Evolutionary conservation across 37 sponge, comb jelly and placozoan species (phyloP).

Genomic region (Axinella damicornis): DNA sequence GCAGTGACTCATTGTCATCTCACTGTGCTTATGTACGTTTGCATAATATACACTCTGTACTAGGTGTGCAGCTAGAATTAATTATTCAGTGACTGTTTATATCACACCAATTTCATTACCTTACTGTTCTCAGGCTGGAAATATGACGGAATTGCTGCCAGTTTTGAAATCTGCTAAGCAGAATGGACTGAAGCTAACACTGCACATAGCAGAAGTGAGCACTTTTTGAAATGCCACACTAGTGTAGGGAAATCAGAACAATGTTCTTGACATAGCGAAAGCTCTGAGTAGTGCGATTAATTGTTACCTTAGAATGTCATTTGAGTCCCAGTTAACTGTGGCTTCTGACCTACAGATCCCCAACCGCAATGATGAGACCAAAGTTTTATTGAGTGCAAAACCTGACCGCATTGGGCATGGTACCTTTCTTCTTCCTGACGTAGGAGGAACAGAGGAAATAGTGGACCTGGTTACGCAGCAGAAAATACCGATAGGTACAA

Average conservation of each 20-base stretch:
- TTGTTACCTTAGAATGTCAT: background rate
- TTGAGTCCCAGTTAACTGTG: background rate
- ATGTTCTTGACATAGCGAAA: no score
- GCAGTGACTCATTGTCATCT: no score
- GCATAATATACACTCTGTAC: no score
- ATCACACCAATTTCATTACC: no score
- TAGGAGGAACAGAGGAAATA: constrained; percentile 55
- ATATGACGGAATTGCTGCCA: constrained; percentile 55
- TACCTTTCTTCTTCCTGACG: constrained; percentile 67
- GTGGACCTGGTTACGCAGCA: constrained; percentile 39
- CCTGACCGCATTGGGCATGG: constrained; percentile 88
- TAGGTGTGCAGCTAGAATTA: no score
- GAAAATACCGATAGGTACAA: constrained; percentile 87
- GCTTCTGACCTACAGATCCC: constrained; percentile 24
- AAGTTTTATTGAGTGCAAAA: constrained; percentile 32
- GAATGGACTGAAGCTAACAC: constrained; percentile 66
- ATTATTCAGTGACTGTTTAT: no score
- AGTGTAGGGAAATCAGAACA: no score
- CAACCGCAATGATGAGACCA: constrained; percentile 44
- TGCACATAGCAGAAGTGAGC: constrained; percentile 76
- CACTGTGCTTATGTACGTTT: no score
- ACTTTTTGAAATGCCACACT: no score
- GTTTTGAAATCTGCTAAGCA: constrained; percentile 67
- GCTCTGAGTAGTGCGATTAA: no score
- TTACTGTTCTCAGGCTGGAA: constrained; percentile 21